Evolutionary conservation across 1,140 invertebrate species (phyloP), one percentile per base, ranked within the genome.

Genomic region (Contarinia nasturtii): DNA sequence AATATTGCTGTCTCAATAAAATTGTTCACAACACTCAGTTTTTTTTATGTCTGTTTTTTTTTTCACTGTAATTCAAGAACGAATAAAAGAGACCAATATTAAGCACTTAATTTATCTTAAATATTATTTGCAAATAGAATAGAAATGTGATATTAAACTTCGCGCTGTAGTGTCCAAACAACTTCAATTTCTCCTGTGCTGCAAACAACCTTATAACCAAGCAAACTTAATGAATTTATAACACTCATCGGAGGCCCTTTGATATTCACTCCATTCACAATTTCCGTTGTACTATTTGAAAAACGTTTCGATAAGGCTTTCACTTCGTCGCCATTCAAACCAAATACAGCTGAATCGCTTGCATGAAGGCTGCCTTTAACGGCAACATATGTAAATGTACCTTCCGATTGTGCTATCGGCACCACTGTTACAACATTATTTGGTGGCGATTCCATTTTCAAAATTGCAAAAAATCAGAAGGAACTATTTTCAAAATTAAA

Each of bases 161-260:
- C 80, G 56, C 83, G 72, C 59, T 82, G 75, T 63, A 86, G 66
- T 21, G 82, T 87, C 82, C 82, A 87, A 55, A 80, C 75, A 55
- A 82, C 75, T 65, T 86, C 82, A 14, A 75, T 67, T 59, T 86
- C 82, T 19, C 82, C 82, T 50, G 80, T 81, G 60, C 73, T 81
- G 55, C 75, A 75, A 51, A 84, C 65, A 37, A 87, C 76, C 57
- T 74, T 74, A 60, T 86, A 87, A 44, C 81, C 82, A 47, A 86
- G 65, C 57, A 82, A 75, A 49, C 74, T 73, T 50, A 86, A 60
- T 20, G 78, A 70, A 59, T 86, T 87, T 46, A 87, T 73, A 48
- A 81, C 68, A 45, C 67, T 55, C 44, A 81, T 59, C 5, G 77
- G 74, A 37, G 74, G 61, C 59, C 72, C 72, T 64, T 77, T 77